These are phyloP conservation scores for Trichomycterus rosablanca DNA, from an alignment of 2,113 vertebrate genomes.

Conservation along the genomic window DNA sequence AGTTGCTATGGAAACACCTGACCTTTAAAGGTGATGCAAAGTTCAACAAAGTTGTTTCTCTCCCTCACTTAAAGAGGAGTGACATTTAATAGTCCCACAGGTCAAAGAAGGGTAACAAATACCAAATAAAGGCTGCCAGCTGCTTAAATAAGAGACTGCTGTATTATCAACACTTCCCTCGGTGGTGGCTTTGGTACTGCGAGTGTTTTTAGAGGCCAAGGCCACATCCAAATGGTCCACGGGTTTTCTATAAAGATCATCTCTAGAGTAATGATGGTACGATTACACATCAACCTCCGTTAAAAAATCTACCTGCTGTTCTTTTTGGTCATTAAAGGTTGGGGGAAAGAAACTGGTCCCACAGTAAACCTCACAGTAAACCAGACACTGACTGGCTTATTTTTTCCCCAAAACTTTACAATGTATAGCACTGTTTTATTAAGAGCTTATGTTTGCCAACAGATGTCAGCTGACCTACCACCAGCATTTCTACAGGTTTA, in stretches of 20 bases:
- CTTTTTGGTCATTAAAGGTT: too few species aligned
- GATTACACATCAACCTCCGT: constrained; percentile 17
- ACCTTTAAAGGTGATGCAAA: constrained; percentile 68
- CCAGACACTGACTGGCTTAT: too few species aligned
- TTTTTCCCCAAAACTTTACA: too few species aligned
- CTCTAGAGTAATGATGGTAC: constrained; percentile 15
- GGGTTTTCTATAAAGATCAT: constrained; percentile 7
- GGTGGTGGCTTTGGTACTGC: constrained; percentile 35
- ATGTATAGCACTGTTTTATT: too few species aligned
- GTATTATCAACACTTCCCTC: constrained; percentile 46
- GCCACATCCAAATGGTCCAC: constrained; percentile 35
- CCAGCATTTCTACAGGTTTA: too few species aligned
- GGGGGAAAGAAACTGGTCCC: too few species aligned
- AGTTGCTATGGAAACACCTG: constrained; percentile 57
- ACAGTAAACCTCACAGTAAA: too few species aligned
- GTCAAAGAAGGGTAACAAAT: constrained; percentile 70
- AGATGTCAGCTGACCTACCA: too few species aligned
- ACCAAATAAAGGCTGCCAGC: constrained; percentile 65
- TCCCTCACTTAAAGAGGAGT: constrained; percentile 67
- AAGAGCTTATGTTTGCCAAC: too few species aligned
- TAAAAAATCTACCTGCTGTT: too few species aligned
- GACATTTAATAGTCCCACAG: constrained; percentile 74
- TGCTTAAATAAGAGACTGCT: constrained; percentile 54
- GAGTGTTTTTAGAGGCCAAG: constrained; percentile 30
- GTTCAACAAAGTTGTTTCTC: constrained; percentile 70